phyloP scores from a whole-genome alignment of 2,888 invertebrate genomes.

The Drosophila neonasuta region DNA sequence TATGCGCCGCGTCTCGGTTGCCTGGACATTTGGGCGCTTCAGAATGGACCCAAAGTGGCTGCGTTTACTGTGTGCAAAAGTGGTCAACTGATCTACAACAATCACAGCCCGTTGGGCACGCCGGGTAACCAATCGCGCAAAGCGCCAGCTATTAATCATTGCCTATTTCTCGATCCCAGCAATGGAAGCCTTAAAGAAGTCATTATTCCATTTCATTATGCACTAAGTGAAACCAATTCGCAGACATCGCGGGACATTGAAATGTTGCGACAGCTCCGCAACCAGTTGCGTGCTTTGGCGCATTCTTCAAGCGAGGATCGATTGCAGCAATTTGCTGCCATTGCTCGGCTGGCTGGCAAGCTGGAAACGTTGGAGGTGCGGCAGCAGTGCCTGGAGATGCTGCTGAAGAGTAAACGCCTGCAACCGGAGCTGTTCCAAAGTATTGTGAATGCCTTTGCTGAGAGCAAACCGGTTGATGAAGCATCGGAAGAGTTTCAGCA shows the following conservation, averaged over 20 bases:
- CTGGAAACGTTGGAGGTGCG: conserved; percentile 88
- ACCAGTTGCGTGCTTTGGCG: conserved; percentile 84
- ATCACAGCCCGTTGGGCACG: conserved; percentile 88
- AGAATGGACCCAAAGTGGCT: conserved; percentile 94
- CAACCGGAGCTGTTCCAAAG: conserved; percentile 85
- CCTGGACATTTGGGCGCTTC: conserved; percentile 95
- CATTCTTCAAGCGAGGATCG: conserved; percentile 84
- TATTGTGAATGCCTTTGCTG: conserved; percentile 81
- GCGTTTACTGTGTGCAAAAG: conserved; percentile 94
- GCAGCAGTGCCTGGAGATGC: conserved; percentile 87
- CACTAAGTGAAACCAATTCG: conserved; percentile 93
- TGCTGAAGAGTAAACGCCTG: conserved; percentile 86
- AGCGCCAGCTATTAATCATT: conserved; percentile 84
- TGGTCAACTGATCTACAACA: conserved; percentile 90
- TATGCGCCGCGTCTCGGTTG: conserved; percentile 96
- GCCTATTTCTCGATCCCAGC: conserved; percentile 90
- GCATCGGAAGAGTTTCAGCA: conserved; percentile 74
- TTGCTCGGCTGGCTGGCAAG: conserved; percentile 83
- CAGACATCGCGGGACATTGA: conserved; percentile 94
- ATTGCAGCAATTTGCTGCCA: conserved; percentile 78
- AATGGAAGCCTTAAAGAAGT: conserved; percentile 92
- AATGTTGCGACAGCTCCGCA: conserved; percentile 89
- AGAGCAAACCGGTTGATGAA: conserved; percentile 29
- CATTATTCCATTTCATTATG: conserved; percentile 94
- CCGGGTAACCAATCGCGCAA: conserved; percentile 78